Evolutionary conservation across 2,888 invertebrate species (phyloP).

Genomic region (Tenodera sinensis): DNA sequence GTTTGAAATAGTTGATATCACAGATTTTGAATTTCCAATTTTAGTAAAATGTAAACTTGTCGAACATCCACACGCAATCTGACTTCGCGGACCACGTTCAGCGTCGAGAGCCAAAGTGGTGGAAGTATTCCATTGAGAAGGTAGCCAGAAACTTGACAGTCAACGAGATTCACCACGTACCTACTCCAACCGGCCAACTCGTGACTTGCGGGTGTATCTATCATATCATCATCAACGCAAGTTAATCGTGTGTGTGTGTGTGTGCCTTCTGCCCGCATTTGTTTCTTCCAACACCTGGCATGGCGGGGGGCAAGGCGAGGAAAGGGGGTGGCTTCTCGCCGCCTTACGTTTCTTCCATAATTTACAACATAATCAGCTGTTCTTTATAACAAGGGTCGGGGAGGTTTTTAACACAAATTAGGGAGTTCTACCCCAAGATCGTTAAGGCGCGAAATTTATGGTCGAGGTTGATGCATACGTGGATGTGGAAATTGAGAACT

Average conservation of each 20-base stretch:
- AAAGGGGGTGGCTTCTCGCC: not conserved
- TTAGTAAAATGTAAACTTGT: no score
- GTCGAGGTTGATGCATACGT: not conserved
- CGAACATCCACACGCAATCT: no score
- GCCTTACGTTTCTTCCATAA: slow-evolving; percentile 1
- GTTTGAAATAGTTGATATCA: no score
- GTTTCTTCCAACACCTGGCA: slow-evolving; percentile 1
- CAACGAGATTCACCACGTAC: not conserved
- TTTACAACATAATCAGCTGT: slow-evolving; percentile 14
- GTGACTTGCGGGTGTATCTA: not conserved
- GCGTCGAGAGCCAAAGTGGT: not conserved
- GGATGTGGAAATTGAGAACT: not conserved
- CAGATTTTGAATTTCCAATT: no score
- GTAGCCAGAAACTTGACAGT: no score
- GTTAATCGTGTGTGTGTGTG: no score
- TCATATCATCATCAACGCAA: not conserved
- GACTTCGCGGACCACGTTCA: not conserved
- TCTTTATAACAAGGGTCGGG: not conserved
- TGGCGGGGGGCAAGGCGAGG: slow-evolving; percentile 11
- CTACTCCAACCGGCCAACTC: not conserved
- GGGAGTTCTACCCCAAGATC: not conserved
- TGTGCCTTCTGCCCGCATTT: not conserved
- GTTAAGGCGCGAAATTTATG: not conserved
- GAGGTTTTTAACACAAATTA: not conserved
- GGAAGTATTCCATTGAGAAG: no score